phyloP scores from a whole-genome alignment of 2,113 vertebrate genomes.

The Callospermophilus lateralis region DNA sequence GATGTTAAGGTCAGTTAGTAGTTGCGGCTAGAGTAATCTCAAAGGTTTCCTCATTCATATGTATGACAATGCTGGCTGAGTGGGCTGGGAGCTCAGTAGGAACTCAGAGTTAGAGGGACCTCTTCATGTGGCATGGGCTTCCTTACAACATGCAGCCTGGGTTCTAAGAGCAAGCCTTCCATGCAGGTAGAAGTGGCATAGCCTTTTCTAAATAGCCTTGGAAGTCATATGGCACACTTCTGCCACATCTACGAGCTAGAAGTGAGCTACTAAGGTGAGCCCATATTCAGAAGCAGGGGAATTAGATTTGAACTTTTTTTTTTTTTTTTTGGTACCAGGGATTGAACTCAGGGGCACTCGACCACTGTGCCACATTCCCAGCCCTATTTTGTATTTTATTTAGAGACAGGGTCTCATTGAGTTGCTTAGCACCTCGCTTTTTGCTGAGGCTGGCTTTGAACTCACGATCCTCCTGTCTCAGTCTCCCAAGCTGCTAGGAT shows the following conservation, averaged over 20 bases:
- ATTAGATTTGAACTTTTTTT: not conserved
- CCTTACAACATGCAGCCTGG: not conserved
- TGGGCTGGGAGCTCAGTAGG: not conserved
- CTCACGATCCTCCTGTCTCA: too few relatives aligned
- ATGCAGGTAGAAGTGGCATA: not conserved
- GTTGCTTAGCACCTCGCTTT: too few relatives aligned
- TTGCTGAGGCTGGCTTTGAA: too few relatives aligned
- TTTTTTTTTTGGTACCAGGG: too few relatives aligned
- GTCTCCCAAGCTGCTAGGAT: too few relatives aligned
- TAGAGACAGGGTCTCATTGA: too few relatives aligned
- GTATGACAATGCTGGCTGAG: not conserved
- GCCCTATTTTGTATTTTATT: too few relatives aligned
- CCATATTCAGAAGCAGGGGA: not conserved
- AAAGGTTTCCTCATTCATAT: not conserved
- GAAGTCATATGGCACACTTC: not conserved
- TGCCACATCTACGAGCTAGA: not conserved
- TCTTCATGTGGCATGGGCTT: not conserved
- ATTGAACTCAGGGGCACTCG: too few relatives aligned
- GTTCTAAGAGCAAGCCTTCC: not conserved
- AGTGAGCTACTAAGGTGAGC: not conserved
- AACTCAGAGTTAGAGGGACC: not conserved
- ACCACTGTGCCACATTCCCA: too few relatives aligned
- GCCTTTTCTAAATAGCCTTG: not conserved
- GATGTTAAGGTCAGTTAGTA: not conserved
- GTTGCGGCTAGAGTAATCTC: not conserved